phyloP scores from a whole-genome alignment of 1,140 invertebrate species.

The Nomia melanderi region DNA sequence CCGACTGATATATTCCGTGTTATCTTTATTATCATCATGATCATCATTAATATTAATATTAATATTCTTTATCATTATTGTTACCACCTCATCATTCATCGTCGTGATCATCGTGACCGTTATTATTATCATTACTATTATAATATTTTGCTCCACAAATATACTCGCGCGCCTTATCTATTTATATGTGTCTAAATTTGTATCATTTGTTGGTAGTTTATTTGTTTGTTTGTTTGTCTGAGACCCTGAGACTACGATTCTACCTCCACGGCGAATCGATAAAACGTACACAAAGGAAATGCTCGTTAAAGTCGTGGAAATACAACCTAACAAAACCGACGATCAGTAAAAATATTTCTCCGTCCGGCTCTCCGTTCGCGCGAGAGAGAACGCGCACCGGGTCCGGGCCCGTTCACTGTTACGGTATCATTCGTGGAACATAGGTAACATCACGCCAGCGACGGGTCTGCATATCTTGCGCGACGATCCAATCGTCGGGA shows the following conservation, averaged over 20 bases:
- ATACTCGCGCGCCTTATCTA: slow-evolving; percentile 58
- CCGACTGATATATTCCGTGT: background rate
- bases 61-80: slow-evolving; percentile 27
- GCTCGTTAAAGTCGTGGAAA: slow-evolving; percentile 42
- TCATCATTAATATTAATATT: slow-evolving; percentile 39
- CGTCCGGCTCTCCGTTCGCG: background rate
- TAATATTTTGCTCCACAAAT: slow-evolving; percentile 60
- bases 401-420: too few relatives aligned
- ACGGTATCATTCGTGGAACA: too few relatives aligned
- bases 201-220: slow-evolving; percentile 57
- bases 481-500: too few relatives aligned
- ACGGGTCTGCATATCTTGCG: too few relatives aligned
- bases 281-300: slow-evolving; percentile 43
- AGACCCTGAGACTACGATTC: slow-evolving; percentile 77
- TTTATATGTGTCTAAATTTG: slow-evolving; percentile 62
- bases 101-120: slow-evolving; percentile 13
- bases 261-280: slow-evolving; percentile 70
- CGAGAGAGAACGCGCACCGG: too few relatives aligned
- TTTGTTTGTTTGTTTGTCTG: slow-evolving; percentile 67
- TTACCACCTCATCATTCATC: slow-evolving; percentile 6
- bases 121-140: slow-evolving; percentile 44
- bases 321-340: background rate
- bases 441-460: too few relatives aligned
- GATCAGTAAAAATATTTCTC: slow-evolving; percentile 52
- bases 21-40: slow-evolving; percentile 25